A percentile compares a stretch with the other conserved stretches of the same genome.
phyloP scores from a whole-genome alignment of 1,140 invertebrate genomes.

The Vanessa tameamea region DNA sequence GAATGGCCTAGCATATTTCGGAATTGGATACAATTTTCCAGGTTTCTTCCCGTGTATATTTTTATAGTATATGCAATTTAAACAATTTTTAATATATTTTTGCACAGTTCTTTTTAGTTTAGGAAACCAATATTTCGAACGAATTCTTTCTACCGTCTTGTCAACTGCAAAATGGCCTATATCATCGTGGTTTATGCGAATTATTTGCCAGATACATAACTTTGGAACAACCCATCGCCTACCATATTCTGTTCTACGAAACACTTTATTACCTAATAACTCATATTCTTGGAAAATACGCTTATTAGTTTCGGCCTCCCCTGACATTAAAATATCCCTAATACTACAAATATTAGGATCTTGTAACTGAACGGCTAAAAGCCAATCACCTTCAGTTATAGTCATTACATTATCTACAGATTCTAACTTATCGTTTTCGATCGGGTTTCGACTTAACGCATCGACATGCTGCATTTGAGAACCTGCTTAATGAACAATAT shows the following conservation, averaged over 20 bases:
- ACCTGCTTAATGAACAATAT: neutral
- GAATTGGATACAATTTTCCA: neutral
- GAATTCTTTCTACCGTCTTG: constrained; percentile 5
- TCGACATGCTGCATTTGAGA: neutral
- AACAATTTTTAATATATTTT: constrained; percentile 5
- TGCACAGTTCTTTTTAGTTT: neutral
- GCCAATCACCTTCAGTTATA: neutral
- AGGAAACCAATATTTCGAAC: neutral
- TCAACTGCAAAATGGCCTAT: constrained; percentile 7
- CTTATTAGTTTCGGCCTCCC: neutral
- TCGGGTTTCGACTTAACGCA: neutral
- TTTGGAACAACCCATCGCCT: constrained; percentile 10
- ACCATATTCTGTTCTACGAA: neutral
- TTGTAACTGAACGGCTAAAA: neutral
- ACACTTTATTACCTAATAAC: constrained; percentile 10
- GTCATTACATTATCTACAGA: neutral
- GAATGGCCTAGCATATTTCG: constrained; percentile 4
- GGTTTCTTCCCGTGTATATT: neutral
- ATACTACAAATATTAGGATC: neutral
- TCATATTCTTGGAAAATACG: constrained; percentile 6
- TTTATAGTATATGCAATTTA: constrained; percentile 9
- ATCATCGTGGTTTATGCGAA: constrained; percentile 2
- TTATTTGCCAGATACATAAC: constrained; percentile 9
- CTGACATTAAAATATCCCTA: neutral
- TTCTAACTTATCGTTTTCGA: neutral